phyloP scores from a whole-genome alignment of 2,113 vertebrate genomes.

The Thymallus thymallus region DNA sequence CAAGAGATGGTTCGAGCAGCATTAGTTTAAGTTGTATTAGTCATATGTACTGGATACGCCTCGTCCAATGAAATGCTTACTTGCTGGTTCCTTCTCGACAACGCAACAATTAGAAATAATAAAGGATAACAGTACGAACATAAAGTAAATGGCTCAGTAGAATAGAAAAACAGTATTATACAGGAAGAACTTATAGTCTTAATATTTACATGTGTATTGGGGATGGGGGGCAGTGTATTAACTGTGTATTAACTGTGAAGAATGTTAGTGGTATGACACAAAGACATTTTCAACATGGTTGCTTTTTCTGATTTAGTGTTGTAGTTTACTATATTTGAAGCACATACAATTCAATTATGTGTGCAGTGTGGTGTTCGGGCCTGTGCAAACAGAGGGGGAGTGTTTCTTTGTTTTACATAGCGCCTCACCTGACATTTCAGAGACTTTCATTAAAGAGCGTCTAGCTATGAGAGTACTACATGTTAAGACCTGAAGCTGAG shows the following conservation, averaged over 20 bases:
- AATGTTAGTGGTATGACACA: constrained; percentile 16
- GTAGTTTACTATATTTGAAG: background rate
- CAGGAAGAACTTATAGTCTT: no score
- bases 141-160: no score
- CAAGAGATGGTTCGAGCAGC: background rate
- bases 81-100: no score
- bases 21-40: background rate
- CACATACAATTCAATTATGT: background rate
- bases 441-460: constrained; percentile 57
- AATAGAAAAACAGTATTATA: no score
- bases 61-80: no score
- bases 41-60: no score
- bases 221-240: no score
- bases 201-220: no score
- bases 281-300: background rate
- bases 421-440: constrained; percentile 27
- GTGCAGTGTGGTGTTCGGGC: constrained; percentile 6
- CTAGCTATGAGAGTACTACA: constrained; percentile 28
- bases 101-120: no score
- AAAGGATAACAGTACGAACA: no score
- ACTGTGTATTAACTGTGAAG: no score
- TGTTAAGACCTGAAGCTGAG: constrained; percentile 63
- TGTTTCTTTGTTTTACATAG: constrained; percentile 32
- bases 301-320: background rate
- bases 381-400: background rate